Evolutionary conservation across 2,888 invertebrate species (phyloP), one percentile per base, ranked within the genome.

Genomic region (Ophioninae sp.): DNA sequence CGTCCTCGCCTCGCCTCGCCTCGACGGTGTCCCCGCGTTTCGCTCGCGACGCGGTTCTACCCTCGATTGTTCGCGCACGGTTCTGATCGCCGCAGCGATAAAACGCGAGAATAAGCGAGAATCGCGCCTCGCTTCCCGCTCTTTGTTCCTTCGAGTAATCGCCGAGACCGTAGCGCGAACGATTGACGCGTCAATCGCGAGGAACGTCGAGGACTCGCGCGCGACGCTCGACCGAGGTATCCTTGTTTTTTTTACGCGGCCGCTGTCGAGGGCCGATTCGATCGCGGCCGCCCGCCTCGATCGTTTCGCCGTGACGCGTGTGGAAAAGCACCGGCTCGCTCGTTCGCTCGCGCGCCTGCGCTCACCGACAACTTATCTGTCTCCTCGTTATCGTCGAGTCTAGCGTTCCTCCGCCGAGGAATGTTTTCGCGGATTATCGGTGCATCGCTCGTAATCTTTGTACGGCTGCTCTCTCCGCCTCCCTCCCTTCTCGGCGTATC

Each of bases 11-110:
- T n/a, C n/a, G n/a, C n/a, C n/a, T 10, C 67, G 67, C 20, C 20
- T 20, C 20, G 41, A 67, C 21, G 21, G 21, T 41, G 41, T 10
- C 41, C 41, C 7, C 30, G 8, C 23, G 7, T 65, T 5, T 23
- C 21, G n/a, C 30, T 44, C 59, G n/a, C 76, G 67, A 59, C 76
- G 76, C 67, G 59, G 59, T 76, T 76, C 17, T 64, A 30, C 10
- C 17, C 5, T 13, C 23, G 41, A 76, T 76, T 41, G 59, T 41
- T 56, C 76, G 41, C 76, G 41, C 17, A 23, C n/a, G n/a, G 3
- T 30, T 2, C n/a, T 76, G 23, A 6, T 23, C 65, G 37, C 57
- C 41, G 76, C 67, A 59, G 57, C 67, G 17, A 64, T 20, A 17
- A 61, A 23, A 44, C 6, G 17, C 21, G 23, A 44, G 17, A 62